phyloP scores from a whole-genome alignment of 2,797 vertebrate genomes.

The Enteromius afrohamiltoni region DNA sequence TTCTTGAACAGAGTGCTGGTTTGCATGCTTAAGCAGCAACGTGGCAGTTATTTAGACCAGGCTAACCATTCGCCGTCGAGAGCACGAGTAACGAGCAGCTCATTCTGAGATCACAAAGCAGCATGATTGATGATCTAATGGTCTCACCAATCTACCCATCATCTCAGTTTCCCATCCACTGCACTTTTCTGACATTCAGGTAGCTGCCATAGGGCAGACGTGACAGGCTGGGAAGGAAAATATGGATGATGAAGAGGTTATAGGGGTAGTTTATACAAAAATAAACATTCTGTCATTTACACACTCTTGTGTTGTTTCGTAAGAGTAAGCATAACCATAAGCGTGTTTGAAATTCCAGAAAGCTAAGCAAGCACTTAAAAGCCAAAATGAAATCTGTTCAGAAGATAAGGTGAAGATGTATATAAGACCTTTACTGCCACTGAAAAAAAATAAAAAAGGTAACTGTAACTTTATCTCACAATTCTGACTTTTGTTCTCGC shows the following conservation, averaged over 20 bases:
- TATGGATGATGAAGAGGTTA: conserved; percentile 1
- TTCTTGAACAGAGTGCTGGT: conserved; percentile 69
- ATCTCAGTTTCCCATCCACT: conserved; percentile 33
- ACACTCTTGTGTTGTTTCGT: not conserved
- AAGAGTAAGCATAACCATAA: not conserved
- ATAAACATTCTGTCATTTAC: not conserved
- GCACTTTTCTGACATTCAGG: conserved; percentile 56
- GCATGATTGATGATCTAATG: conserved; percentile 84
- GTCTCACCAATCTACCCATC: conserved; percentile 60
- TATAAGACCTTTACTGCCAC: not conserved
- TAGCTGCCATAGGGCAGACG: conserved; percentile 49
- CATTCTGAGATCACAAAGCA: conserved; percentile 79
- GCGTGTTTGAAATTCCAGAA: not conserved
- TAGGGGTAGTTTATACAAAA: not conserved
- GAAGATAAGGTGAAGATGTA: not conserved
- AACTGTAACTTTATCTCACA: not conserved
- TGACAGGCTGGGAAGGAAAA: conserved; percentile 30
- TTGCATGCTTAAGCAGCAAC: conserved; percentile 72
- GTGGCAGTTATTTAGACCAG: conserved; percentile 79
- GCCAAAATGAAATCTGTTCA: not conserved
- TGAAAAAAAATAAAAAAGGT: not conserved
- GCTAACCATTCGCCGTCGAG: conserved; percentile 73
- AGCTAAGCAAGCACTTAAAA: not conserved
- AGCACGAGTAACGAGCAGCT: conserved; percentile 63
- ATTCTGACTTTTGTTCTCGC: not conserved